Evolutionary conservation across 92 coral and sea anemone species (phyloP).

Genomic region (Heliopora coerulea): DNA sequence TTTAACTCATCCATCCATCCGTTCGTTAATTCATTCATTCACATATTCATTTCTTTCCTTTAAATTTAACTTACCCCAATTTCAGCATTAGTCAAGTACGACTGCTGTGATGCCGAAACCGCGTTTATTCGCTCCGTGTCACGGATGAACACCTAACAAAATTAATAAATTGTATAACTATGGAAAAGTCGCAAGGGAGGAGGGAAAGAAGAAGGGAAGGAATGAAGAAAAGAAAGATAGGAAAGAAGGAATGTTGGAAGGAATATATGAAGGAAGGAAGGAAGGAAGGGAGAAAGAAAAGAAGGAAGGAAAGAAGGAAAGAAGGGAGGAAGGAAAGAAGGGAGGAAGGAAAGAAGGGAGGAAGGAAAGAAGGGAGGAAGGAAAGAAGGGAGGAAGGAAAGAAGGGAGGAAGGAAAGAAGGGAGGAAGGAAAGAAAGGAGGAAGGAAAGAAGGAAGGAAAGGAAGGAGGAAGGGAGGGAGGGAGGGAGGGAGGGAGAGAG

Average conservation of each 20-base stretch:
- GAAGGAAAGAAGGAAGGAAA: too few relatives aligned
- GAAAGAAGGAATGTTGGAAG: background rate
- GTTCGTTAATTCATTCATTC: background rate
- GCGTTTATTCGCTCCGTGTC: conserved; percentile 91
- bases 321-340: background rate
- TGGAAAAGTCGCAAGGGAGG: background rate
- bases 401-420: too few relatives aligned
- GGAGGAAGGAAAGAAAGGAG: too few relatives aligned
- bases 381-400: too few relatives aligned
- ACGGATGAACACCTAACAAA: conserved; percentile 78
- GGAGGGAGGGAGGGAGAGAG: too few relatives aligned
- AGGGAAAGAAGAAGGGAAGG: too few relatives aligned
- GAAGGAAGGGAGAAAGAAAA: background rate
- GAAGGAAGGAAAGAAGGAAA: too few relatives aligned
- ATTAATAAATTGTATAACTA: conserved; percentile 16
- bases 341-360: background rate
- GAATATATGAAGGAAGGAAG: background rate
- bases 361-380: background rate
- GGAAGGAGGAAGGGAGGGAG: too few relatives aligned
- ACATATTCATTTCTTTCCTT: too few relatives aligned
- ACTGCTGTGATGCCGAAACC: conserved; percentile 80
- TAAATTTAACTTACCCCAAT: conserved; percentile 67
- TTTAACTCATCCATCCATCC: too few relatives aligned
- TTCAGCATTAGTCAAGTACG: conserved; percentile 78
- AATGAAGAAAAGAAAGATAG: background rate